Evolutionary conservation across 2,888 invertebrate species (phyloP).

Genomic region (Euplagia quadripunctaria): DNA sequence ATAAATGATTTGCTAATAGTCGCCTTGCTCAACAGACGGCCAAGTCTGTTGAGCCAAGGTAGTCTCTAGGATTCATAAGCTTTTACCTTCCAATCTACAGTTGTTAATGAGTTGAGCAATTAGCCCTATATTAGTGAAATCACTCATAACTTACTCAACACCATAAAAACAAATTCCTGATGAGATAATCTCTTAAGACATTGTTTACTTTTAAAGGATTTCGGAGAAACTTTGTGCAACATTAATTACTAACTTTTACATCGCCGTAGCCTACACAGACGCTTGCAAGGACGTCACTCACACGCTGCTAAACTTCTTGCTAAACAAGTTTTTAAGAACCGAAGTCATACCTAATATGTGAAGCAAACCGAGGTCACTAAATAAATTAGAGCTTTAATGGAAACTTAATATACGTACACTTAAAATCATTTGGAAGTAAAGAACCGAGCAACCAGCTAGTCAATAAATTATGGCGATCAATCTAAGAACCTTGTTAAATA

Average conservation of each 20-base stretch:
- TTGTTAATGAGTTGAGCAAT: too few species aligned
- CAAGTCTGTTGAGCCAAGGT: too few species aligned
- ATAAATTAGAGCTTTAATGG: not conserved
- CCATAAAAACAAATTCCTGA: too few species aligned
- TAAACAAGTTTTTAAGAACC: not conserved
- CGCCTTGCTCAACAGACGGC: too few species aligned
- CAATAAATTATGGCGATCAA: conserved; percentile 19
- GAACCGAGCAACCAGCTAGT: conserved; percentile 13
- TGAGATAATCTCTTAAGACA: too few species aligned
- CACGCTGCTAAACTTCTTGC: not conserved
- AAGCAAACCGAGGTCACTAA: not conserved
- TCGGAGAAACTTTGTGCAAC: not conserved
- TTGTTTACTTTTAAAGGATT: not conserved
- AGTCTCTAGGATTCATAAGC: too few species aligned
- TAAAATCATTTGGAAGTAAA: not conserved
- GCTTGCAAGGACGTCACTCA: not conserved
- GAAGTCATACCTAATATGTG: not conserved
- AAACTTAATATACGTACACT: not conserved
- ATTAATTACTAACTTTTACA: not conserved
- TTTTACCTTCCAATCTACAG: too few species aligned
- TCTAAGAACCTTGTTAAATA: conserved; percentile 26
- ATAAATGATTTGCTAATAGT: too few species aligned
- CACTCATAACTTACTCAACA: too few species aligned
- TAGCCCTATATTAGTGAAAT: too few species aligned
- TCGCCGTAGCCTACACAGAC: not conserved